phyloP scores from a whole-genome alignment of 2,113 vertebrate species.

The Corydoras maculifer region DNA sequence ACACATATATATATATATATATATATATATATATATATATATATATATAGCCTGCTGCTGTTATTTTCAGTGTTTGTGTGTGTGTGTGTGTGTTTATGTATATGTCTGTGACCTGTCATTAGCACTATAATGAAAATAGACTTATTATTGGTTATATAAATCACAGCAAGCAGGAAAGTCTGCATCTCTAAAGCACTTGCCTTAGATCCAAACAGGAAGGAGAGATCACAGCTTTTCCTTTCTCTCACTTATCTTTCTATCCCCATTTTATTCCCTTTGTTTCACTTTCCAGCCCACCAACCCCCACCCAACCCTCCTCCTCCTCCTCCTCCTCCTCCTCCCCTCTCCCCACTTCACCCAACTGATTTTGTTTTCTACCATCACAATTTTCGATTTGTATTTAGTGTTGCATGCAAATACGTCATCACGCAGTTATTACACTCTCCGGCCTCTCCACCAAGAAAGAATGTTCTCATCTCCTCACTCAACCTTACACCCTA shows the following conservation, averaged over 20 bases:
- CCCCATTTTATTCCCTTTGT: neutral
- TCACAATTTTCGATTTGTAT: neutral
- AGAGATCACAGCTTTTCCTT: neutral
- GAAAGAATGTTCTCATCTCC: neutral
- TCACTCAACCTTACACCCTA: neutral
- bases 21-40: too few species aligned
- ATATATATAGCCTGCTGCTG: neutral
- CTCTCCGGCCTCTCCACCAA: too few species aligned
- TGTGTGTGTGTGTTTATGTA: neutral
- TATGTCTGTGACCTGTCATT: constrained; percentile 17
- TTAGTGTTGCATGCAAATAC: neutral
- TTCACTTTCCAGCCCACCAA: neutral
- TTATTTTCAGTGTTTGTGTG: neutral
- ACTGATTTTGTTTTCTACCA: neutral
- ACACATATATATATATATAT: too few species aligned
- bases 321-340: neutral
- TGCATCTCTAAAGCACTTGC: neutral
- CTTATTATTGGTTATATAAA: neutral
- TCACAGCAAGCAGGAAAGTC: neutral
- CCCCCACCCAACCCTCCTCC: too few species aligned
- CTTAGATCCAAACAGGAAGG: neutral
- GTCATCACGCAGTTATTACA: too few species aligned
- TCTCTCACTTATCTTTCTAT: constrained; percentile 18
- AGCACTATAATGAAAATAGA: constrained; percentile 9
- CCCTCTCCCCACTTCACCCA: neutral